A percentile compares a stretch with the other conserved stretches of the same genome.
Evolutionary conservation across 2,888 invertebrate genomes (phyloP).

Genomic region (Sylvicola cinctus): DNA sequence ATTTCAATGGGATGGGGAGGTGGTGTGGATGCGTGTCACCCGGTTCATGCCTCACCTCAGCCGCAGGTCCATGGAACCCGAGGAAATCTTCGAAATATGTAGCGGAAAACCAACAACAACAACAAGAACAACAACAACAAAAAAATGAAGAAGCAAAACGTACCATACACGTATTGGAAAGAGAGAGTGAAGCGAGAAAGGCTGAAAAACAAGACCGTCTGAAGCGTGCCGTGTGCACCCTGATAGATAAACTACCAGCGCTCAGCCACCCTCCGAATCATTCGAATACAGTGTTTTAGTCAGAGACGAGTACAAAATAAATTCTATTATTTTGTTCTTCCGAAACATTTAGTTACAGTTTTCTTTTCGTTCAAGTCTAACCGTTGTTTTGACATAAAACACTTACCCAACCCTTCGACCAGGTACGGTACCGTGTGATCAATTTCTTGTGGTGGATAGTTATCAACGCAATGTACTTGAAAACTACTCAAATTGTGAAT

Average conservation of each 20-base stretch:
- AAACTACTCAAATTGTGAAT: too few relatives aligned
- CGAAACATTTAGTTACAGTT: constrained; percentile 5
- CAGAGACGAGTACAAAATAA: constrained; percentile 27
- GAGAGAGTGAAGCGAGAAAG: not conserved
- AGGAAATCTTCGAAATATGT: too few relatives aligned
- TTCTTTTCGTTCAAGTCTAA: constrained; percentile 1
- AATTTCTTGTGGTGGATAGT: too few relatives aligned
- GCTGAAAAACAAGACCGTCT: constrained; percentile 1
- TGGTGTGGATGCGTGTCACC: too few relatives aligned
- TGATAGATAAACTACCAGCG: constrained; percentile 36
- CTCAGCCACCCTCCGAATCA: constrained; percentile 28
- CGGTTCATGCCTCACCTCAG: too few relatives aligned
- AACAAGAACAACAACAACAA: too few relatives aligned
- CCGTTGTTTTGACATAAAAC: constrained; percentile 2
- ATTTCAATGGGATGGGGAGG: too few relatives aligned
- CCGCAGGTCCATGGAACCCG: too few relatives aligned
- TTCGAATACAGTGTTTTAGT: constrained; percentile 40
- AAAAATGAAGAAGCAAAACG: too few relatives aligned
- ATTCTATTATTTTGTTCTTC: constrained; percentile 5
- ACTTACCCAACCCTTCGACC: constrained; percentile 4
- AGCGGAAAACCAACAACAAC: too few relatives aligned
- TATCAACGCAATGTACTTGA: too few relatives aligned
- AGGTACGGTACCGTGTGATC: constrained; percentile 4
- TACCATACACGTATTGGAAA: too few relatives aligned
- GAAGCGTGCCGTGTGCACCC: constrained; percentile 36